Percentiles rank a stretch among this genome's conserved stretches.
phyloP scores from a whole-genome alignment of 2,888 invertebrate genomes.

The Spodoptera picta region DNA sequence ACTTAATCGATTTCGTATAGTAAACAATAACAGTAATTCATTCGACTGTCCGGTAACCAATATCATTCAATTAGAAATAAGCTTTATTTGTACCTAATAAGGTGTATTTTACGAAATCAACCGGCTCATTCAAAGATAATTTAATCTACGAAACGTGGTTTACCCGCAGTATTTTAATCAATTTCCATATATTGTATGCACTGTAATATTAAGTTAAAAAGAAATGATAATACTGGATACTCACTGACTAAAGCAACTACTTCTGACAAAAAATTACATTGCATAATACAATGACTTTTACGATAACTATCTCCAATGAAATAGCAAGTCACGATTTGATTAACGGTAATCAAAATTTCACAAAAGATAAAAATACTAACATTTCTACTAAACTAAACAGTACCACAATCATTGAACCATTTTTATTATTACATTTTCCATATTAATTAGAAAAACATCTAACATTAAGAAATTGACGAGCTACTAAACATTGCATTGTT shows the following conservation, averaged over 20 bases:
- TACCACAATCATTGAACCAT: conserved; percentile 54
- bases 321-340: conserved; percentile 21
- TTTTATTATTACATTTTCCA: conserved; percentile 57
- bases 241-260: too few species aligned
- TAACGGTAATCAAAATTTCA: conserved; percentile 33
- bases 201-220: neutral
- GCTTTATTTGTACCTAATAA: neutral
- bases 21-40: too few species aligned
- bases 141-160: conserved; percentile 22
- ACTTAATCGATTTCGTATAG: conserved; percentile 20
- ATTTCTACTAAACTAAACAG: conserved; percentile 49
- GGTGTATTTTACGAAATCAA: conserved; percentile 22
- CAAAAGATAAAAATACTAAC: conserved; percentile 22
- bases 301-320: conserved; percentile 3
- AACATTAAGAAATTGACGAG: conserved; percentile 62
- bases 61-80: too few species aligned
- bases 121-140: conserved; percentile 9
- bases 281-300: conserved; percentile 1
- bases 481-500: conserved; percentile 26
- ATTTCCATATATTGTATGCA: conserved; percentile 1
- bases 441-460: conserved; percentile 58
- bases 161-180: conserved; percentile 22
- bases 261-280: neutral
- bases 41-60: too few species aligned
- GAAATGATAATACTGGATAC: too few species aligned